Conservation (phyloP, 30 jellyfish, hydroid and myxozoan species). For the Pseudorhiza aurosa region DNA sequence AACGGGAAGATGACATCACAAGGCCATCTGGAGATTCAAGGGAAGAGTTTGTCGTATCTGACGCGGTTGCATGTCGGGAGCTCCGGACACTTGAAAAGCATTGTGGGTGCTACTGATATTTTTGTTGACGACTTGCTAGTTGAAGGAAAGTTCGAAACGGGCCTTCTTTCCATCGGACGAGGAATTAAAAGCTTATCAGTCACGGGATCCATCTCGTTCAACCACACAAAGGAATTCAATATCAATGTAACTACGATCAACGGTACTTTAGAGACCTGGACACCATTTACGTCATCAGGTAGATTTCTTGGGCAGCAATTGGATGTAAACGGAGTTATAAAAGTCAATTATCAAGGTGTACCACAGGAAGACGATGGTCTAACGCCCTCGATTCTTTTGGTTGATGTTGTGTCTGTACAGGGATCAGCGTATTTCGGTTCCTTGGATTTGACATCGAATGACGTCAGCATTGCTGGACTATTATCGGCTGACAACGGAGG, state of each 20-base stretch:
- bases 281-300: conserved; percentile 58
- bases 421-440: conserved; percentile 60
- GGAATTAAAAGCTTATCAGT: conserved; percentile 30
- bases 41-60: conserved; percentile 21
- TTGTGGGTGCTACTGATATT: conserved; percentile 25
- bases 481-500: conserved; percentile 58
- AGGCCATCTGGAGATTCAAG: conserved; percentile 45
- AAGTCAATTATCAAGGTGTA: conserved; percentile 10
- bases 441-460: conserved; percentile 20
- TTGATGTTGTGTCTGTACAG: neutral
- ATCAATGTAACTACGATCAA: conserved; percentile 11
- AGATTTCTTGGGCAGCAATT: conserved; percentile 20
- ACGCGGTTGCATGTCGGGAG: conserved; percentile 12
- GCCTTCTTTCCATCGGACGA: conserved; percentile 17
- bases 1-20: conserved; percentile 21
- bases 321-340: conserved; percentile 13
- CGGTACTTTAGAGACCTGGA: conserved; percentile 51
- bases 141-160: conserved; percentile 52
- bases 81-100: conserved; percentile 25
- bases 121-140: conserved; percentile 30
- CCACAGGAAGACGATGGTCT: conserved; percentile 49
- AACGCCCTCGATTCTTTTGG: conserved; percentile 10
- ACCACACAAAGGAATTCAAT: conserved; percentile 18
- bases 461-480: conserved; percentile 32
- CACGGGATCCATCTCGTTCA: conserved; percentile 39